phyloP scores from a whole-genome alignment of 2,113 vertebrate genomes.

The Trochalopteron elliotii region DNA sequence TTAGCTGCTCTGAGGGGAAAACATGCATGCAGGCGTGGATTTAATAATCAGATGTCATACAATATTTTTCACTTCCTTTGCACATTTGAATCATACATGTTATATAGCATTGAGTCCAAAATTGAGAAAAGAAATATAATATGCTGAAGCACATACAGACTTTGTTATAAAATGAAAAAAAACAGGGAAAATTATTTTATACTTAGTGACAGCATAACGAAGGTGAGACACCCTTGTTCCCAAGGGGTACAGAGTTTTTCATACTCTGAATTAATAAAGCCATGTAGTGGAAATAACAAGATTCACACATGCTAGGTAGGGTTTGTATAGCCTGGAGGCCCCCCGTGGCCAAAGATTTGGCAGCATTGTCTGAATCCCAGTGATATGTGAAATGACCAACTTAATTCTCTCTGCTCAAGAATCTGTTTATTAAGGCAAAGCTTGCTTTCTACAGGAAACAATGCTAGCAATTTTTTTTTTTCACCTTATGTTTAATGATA shows the following conservation, averaged over 20 bases:
- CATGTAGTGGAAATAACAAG: not conserved
- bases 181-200: not conserved
- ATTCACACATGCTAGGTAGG: not conserved
- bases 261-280: not conserved
- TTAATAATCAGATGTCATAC: not conserved
- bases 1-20: not conserved
- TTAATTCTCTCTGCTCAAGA: not conserved
- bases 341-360: not conserved
- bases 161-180: not conserved
- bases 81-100: not conserved
- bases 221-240: not conserved
- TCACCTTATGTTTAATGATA: fast-evolving
- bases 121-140: not conserved
- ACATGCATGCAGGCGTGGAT: not conserved
- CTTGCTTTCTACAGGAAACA: not conserved
- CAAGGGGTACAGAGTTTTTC: not conserved
- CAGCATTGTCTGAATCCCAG: not conserved
- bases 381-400: not conserved
- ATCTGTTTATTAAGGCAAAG: not conserved
- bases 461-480: not conserved
- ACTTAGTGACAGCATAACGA: not conserved
- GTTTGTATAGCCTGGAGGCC: not conserved
- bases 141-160: not conserved
- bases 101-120: not conserved
- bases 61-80: not conserved